Conservation (phyloP, 2,113 vertebrate species). For the Takifugu flavidus region DNA sequence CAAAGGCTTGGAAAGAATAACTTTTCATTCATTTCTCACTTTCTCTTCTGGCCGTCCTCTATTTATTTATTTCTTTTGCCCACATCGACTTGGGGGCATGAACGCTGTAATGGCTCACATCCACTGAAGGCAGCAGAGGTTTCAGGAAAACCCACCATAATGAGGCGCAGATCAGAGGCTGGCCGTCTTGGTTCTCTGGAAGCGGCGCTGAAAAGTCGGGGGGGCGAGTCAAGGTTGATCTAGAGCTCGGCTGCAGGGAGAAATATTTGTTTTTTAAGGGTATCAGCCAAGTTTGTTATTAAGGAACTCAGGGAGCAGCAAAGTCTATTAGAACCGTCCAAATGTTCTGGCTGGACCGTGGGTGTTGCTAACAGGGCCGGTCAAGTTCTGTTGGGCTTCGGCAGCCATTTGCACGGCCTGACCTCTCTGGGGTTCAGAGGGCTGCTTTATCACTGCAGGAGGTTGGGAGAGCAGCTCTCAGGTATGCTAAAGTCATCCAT, state of each 20-base stretch:
- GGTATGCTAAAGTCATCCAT: constrained; percentile 74
- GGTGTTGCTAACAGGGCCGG: constrained; percentile 70
- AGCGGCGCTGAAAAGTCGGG: constrained; percentile 27
- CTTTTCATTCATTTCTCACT: constrained; percentile 43
- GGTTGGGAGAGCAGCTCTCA: constrained; percentile 60
- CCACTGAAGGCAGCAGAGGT: constrained; percentile 9
- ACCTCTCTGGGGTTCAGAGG: constrained; percentile 66
- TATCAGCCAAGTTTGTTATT: constrained; percentile 32
- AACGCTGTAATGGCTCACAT: constrained; percentile 26
- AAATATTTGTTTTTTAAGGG: constrained; percentile 51
- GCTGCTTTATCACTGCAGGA: constrained; percentile 69
- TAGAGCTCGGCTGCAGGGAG: constrained; percentile 40
- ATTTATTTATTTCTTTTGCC: neutral
- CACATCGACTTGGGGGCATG: constrained; percentile 28
- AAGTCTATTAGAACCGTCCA: constrained; percentile 47
- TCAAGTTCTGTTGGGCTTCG: constrained; percentile 75
- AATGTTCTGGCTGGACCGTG: constrained; percentile 48
- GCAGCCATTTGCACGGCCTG: constrained; percentile 67
- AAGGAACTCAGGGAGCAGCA: constrained; percentile 18
- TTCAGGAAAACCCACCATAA: constrained; percentile 23
- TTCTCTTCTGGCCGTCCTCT: neutral
- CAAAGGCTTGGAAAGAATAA: constrained; percentile 15
- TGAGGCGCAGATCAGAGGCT: constrained; percentile 27
- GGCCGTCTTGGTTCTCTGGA: constrained; percentile 31
- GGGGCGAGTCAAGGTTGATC: constrained; percentile 41